phyloP scores from a whole-genome alignment of 2,797 vertebrate genomes.

The Pseudochromis fuscus region DNA sequence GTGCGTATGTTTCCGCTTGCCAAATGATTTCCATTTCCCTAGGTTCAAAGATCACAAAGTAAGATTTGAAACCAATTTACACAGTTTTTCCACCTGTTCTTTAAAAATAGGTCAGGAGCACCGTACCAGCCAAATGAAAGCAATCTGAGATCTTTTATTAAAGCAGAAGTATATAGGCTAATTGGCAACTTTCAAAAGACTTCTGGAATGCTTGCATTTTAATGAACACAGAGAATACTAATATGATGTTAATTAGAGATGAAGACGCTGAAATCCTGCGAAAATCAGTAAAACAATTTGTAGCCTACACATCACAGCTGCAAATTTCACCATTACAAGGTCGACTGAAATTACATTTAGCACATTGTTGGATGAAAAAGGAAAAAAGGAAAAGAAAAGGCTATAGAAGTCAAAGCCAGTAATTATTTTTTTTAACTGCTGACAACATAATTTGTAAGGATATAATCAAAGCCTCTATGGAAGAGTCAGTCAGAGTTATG shows the following conservation, averaged over 20 bases:
- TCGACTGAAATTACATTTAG: constrained; percentile 20
- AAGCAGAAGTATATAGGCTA: constrained; percentile 55
- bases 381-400: no score
- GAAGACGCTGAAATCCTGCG: constrained; percentile 29
- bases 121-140: constrained; percentile 28
- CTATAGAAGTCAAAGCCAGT: constrained; percentile 23
- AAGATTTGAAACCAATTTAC: constrained; percentile 63
- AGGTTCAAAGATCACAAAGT: constrained; percentile 63
- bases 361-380: constrained; percentile 14
- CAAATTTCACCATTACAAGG: constrained; percentile 20
- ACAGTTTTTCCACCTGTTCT: constrained; percentile 53
- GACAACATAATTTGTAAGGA: constrained; percentile 33
- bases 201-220: constrained; percentile 41
- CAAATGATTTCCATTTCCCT: constrained; percentile 56
- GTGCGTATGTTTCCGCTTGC: constrained; percentile 35
- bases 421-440: constrained; percentile 40
- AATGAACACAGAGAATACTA: constrained; percentile 50
- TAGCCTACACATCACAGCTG: constrained; percentile 20
- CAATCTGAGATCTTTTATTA: constrained; percentile 46
- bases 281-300: constrained; percentile 23
- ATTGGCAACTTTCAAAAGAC: constrained; percentile 55
- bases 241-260: constrained; percentile 55
- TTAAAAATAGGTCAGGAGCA: constrained; percentile 48
- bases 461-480: constrained; percentile 43
- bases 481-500: constrained; percentile 17